A percentile compares a stretch with the other conserved stretches of the same genome.
Evolutionary conservation across 2,797 vertebrate genomes (phyloP).

Genomic region (Echiichthys vipera): DNA sequence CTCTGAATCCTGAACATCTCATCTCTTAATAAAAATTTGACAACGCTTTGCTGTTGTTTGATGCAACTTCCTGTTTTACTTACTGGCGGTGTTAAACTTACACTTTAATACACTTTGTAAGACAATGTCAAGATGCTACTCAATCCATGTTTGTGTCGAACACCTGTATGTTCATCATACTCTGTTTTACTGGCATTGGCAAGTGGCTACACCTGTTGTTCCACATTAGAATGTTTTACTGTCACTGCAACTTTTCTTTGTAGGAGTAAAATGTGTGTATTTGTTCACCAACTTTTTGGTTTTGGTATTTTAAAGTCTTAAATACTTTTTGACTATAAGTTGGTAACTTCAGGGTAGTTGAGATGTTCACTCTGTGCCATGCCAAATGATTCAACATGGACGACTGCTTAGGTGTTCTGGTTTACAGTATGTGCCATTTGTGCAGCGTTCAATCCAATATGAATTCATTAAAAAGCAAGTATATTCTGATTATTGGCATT

Average conservation of each 20-base stretch:
- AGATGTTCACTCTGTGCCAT: constrained; percentile 1
- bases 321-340: constrained; percentile 2
- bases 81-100: neutral
- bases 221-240: neutral
- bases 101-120: neutral
- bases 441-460: constrained; percentile 39
- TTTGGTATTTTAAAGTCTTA: constrained; percentile 9
- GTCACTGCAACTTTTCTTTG: neutral
- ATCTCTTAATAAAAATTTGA: constrained; percentile 8
- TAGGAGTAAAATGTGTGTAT: neutral
- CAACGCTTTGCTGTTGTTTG: neutral
- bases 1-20: constrained; percentile 33
- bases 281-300: neutral
- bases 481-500: neutral
- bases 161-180: neutral
- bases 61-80: constrained; percentile 10
- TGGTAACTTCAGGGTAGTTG: neutral
- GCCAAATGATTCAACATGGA: constrained; percentile 7
- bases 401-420: constrained; percentile 8
- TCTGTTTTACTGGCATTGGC: neutral
- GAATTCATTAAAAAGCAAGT: constrained; percentile 22
- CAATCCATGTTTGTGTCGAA: neutral
- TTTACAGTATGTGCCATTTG: constrained; percentile 46
- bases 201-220: neutral
- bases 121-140: neutral